Conservation (phyloP, 2,797 vertebrate species). For the Danio albolineatus region DNA sequence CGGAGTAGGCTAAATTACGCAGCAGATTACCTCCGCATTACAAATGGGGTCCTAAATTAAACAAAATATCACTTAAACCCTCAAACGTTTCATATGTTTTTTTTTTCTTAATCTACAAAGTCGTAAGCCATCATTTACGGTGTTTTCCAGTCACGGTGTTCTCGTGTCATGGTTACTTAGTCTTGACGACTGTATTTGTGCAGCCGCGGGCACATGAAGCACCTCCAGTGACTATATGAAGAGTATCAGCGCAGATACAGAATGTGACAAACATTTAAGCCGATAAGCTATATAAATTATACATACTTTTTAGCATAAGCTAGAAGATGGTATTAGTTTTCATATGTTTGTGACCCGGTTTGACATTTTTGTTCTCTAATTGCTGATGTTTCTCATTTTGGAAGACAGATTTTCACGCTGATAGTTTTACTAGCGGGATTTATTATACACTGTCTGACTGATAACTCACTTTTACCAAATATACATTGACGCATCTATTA, state of each 20-base stretch:
- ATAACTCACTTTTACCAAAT: not conserved
- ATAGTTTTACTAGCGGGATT: not conserved
- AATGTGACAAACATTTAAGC: not conserved
- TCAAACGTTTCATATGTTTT: not conserved
- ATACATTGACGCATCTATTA: not conserved
- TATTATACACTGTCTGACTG: not conserved
- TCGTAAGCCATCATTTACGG: not conserved
- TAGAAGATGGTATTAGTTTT: not conserved
- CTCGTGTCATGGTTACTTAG: constrained; percentile 44
- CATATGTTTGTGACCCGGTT: not conserved
- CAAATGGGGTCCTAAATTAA: not conserved
- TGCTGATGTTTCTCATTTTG: not conserved
- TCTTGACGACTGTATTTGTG: constrained; percentile 50
- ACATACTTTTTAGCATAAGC: not conserved
- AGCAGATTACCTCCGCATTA: not conserved
- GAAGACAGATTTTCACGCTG: not conserved
- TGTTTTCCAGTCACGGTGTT: constrained; percentile 19
- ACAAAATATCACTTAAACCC: not conserved
- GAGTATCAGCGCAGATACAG: not conserved
- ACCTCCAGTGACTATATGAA: not conserved
- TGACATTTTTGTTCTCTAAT: not conserved
- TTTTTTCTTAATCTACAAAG: not conserved
- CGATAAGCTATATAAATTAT: not conserved
- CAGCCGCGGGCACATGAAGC: constrained; percentile 11
- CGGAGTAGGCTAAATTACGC: constrained; percentile 3